Base-by-base conservation (phyloP, 2,888 invertebrate genomes). In the Carabus problematicus region DNA sequence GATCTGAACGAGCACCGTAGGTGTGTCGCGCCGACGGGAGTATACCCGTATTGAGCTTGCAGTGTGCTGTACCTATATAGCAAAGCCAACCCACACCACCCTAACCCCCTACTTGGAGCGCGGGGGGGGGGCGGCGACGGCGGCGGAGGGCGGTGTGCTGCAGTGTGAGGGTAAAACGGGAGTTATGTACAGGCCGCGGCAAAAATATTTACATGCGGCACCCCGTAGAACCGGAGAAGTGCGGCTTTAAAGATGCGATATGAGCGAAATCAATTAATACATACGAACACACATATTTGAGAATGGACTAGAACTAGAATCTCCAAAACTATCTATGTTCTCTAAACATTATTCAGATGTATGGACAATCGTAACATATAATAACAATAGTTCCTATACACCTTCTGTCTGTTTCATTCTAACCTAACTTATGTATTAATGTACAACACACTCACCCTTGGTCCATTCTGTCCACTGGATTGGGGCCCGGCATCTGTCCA, bases 401-500 rank as follows among this genome's bases (percentile, higher is more conserved):
- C n/a, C n/a, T n/a, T n/a, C n/a, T n/a, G n/a, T n/a, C n/a, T n/a
- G n/a, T n/a, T n/a, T n/a, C n/a, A n/a, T n/a, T n/a, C n/a, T n/a
- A n/a, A n/a, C n/a, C n/a, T n/a, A n/a, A n/a, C n/a, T n/a, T n/a
- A n/a, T n/a, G n/a, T n/a, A n/a, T n/a, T n/a, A n/a, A n/a, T n/a
- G 29, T n/a, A 56, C 18, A 59, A 54, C 16, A n/a, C 76, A 86
- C 88, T 88, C 77, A 89, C 86, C 90, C 90, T 82, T 89, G 91
- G 80, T 91, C 93, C 81, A 86, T 89, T 84, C 92, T 87, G 82
- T 92, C 92, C 77, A 93, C 92, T 77, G 93, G 92, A 76, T 92
- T 92, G 72, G 92, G 91, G 72, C 89, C 89, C 62, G 80, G 79
- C 85, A 90, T 87, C 79, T 86, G 87, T 70, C 85, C 84, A 39